Evolutionary conservation across 2,888 invertebrate genomes (phyloP).

Genomic region (Nemurella pictetii): DNA sequence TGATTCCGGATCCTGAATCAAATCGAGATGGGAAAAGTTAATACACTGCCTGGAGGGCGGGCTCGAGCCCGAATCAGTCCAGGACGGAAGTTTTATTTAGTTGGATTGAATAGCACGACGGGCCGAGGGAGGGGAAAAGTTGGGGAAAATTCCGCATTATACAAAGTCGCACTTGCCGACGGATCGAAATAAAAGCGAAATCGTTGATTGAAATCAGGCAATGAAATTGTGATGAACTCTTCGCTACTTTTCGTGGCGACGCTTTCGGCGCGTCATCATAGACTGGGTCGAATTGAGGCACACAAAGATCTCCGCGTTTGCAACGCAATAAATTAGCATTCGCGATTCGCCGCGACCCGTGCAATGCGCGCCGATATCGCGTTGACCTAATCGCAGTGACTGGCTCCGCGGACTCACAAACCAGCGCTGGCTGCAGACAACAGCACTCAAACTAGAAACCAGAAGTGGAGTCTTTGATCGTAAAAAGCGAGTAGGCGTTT

Average conservation of each 20-base stretch:
- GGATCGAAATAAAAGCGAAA: neutral
- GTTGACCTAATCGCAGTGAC: neutral
- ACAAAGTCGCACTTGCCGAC: neutral
- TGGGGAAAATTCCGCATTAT: conserved; percentile 18
- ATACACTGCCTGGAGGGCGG: neutral
- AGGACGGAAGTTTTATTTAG: conserved; percentile 37
- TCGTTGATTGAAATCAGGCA: neutral
- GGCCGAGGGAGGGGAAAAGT: conserved; percentile 3
- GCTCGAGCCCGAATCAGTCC: neutral
- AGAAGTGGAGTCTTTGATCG: neutral
- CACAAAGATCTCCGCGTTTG: neutral
- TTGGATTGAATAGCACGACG: conserved; percentile 37
- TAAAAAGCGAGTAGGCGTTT: neutral
- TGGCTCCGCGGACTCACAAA: neutral
- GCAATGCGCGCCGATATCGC: neutral
- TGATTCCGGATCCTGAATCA: conserved; percentile 5
- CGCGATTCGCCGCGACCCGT: neutral
- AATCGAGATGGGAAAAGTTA: conserved; percentile 21
- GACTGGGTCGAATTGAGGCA: neutral
- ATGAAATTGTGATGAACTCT: neutral
- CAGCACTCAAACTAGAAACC: neutral
- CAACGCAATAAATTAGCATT: neutral
- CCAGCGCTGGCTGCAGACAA: neutral
- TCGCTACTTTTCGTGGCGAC: neutral
- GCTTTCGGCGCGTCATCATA: neutral